Percentiles rank a stretch among this genome's conserved stretches.
phyloP scores from a whole-genome alignment of 2,797 vertebrate genomes.

The Gila robusta region DNA sequence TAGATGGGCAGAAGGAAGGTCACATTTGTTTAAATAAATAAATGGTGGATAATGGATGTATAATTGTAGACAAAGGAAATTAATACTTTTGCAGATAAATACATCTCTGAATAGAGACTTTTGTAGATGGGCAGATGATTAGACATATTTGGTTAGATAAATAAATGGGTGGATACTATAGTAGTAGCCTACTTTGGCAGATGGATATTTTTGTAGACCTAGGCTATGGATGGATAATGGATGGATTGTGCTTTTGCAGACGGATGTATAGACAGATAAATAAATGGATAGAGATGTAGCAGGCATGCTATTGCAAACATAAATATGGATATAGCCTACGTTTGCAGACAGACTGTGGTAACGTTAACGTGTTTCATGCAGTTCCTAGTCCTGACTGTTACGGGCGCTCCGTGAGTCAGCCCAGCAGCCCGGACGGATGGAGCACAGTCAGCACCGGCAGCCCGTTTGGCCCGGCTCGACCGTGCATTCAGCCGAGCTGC shows the following conservation, averaged over 20 bases:
- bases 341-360: background rate
- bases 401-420: conserved; percentile 66
- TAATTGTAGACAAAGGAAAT: background rate
- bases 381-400: conserved; percentile 71
- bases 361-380: conserved; percentile 52
- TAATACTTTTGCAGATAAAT: background rate
- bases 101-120: background rate
- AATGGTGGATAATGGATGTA: background rate
- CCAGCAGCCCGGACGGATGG: conserved; percentile 62
- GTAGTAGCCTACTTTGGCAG: background rate
- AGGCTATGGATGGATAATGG: background rate
- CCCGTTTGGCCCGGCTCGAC: conserved; percentile 38
- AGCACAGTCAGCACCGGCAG: conserved; percentile 57
- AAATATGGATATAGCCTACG: background rate
- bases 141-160: background rate
- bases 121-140: background rate
- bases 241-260: background rate
- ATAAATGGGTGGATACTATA: too few species aligned
- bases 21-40: background rate
- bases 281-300: background rate
- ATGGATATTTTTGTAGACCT: background rate
- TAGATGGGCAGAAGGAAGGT: background rate
- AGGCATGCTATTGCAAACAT: background rate
- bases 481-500: conserved; percentile 41
- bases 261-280: background rate